phyloP scores from a whole-genome alignment of 2,888 invertebrate species.

The Yponomeuta malinellus region DNA sequence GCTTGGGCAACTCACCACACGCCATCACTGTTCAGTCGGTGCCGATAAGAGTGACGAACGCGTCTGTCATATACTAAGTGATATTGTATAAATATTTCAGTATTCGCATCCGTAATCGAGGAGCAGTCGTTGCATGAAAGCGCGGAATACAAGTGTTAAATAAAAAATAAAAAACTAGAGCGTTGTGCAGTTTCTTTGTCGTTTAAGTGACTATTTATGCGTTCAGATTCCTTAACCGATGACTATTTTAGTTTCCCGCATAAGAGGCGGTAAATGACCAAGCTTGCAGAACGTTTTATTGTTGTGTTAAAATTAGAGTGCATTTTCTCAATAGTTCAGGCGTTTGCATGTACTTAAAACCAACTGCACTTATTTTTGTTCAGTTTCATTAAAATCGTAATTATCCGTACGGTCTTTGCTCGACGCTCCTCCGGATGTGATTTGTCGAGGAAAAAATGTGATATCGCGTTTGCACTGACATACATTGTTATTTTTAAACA shows the following conservation, averaged over 20 bases:
- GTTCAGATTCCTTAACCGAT: constrained; percentile 28
- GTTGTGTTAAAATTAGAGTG: constrained; percentile 16
- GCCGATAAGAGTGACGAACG: constrained; percentile 56
- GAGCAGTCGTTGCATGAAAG: constrained; percentile 52
- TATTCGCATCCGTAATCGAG: constrained; percentile 54
- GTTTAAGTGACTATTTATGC: constrained; percentile 25
- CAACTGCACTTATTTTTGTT: background rate
- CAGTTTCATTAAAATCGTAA: constrained; percentile 45
- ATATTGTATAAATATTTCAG: constrained; percentile 57
- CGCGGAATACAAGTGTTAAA: constrained; percentile 18
- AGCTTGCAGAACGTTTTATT: constrained; percentile 28
- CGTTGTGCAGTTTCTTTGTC: constrained; percentile 14
- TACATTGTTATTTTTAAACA: constrained; percentile 48
- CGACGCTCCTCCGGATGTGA: constrained; percentile 68
- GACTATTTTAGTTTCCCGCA: constrained; percentile 37
- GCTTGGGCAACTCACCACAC: constrained; percentile 28
- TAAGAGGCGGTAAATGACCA: constrained; percentile 29
- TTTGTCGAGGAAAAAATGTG: constrained; percentile 72
- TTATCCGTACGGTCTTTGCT: constrained; percentile 52
- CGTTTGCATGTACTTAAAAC: background rate
- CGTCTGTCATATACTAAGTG: constrained; percentile 51
- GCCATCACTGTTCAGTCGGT: constrained; percentile 38
- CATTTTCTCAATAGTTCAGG: background rate
- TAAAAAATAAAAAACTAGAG: background rate
- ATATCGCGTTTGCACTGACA: constrained; percentile 58